Evolutionary conservation across 2,113 vertebrate species (phyloP).

Genomic region (Zosterops pallidus): DNA sequence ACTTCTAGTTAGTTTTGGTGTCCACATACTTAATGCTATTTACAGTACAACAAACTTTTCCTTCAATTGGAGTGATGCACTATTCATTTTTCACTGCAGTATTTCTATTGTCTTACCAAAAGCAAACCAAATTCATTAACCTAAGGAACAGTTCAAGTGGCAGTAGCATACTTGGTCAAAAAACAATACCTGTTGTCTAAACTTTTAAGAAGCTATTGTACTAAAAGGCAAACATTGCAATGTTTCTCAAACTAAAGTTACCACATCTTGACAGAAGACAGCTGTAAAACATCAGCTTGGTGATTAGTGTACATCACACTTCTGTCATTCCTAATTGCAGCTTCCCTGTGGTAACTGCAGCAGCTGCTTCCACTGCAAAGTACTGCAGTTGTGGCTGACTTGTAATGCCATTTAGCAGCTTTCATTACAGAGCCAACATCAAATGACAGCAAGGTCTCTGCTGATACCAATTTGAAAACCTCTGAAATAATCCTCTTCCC

Average conservation of each 20-base stretch:
- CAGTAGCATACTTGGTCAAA: slow-evolving; percentile 57
- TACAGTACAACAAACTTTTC: slow-evolving; percentile 54
- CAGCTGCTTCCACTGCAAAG: not conserved
- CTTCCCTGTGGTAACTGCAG: slow-evolving; percentile 4
- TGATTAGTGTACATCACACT: not conserved
- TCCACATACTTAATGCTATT: slow-evolving; percentile 58
- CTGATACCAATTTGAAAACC: slow-evolving; percentile 7
- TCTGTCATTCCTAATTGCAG: not conserved
- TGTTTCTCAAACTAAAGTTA: slow-evolving; percentile 36
- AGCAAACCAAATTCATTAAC: slow-evolving; percentile 4
- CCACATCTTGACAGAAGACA: slow-evolving; percentile 9
- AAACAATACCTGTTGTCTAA: slow-evolving; percentile 28
- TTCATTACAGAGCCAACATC: slow-evolving; percentile 1
- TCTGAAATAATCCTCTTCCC: slow-evolving; percentile 16
- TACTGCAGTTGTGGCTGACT: slow-evolving; percentile 6
- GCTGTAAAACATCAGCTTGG: not conserved
- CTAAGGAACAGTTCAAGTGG: slow-evolving; percentile 22
- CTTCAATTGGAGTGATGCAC: slow-evolving; percentile 44
- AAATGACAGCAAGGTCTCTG: not conserved
- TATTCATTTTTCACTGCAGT: slow-evolving; percentile 38
- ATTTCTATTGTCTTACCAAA: slow-evolving; percentile 44
- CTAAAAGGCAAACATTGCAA: slow-evolving; percentile 30
- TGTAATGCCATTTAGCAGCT: slow-evolving; percentile 26
- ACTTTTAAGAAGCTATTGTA: slow-evolving; percentile 43
- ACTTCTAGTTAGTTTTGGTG: slow-evolving; percentile 57